Evolutionary conservation across 2,888 invertebrate genomes (phyloP), one percentile per base, ranked within the genome.

Genomic region (Mythimna vitellina): DNA sequence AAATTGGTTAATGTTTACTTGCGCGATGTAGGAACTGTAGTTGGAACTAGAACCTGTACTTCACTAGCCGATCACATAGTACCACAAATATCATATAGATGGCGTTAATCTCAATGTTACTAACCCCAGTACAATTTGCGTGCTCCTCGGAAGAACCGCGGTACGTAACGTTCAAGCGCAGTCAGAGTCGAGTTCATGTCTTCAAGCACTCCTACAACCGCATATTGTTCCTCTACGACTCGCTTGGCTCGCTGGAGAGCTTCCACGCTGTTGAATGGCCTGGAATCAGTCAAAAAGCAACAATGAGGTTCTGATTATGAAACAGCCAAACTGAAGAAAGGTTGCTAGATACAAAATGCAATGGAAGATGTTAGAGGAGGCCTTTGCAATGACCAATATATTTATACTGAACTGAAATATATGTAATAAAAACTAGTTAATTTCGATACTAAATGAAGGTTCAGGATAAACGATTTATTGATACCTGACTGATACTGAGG

Each of bases 151-250:
- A 99, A 99, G 95, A 98, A 99, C 82, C 97, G 95, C 0, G 99
- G 99, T 81, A 99, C 97, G 91, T 98, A 99, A 88, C 98, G 97
- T 93, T 99, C 98, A 72, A 99, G 96, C n/a, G 99, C 99, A 5
- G 98, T 97, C 22, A 99, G 95, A 0, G 98, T 99, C 2, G 98
- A 97, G 93, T 99, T 98, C 91, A 99, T 97, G 88, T 99, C 98
- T 89, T 99, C 99, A 1, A 99, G 96, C 1, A 99, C 98, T 1
- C 99, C 99, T 5, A 99, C 99, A 0, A 99, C 99, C 0, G 98
- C 97, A 89, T 99, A 99, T 89, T 98, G 98, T 87, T 97, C 97
- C 89, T 99, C 98, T 0, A 99, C 98, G 6, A 98, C 98, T 71
- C 97, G 96, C 93, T 99, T 99, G 0, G 99, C 99, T 66, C 97